Base-by-base conservation (phyloP, 2,888 invertebrate genomes). In the Lathronympha strigana region DNA sequence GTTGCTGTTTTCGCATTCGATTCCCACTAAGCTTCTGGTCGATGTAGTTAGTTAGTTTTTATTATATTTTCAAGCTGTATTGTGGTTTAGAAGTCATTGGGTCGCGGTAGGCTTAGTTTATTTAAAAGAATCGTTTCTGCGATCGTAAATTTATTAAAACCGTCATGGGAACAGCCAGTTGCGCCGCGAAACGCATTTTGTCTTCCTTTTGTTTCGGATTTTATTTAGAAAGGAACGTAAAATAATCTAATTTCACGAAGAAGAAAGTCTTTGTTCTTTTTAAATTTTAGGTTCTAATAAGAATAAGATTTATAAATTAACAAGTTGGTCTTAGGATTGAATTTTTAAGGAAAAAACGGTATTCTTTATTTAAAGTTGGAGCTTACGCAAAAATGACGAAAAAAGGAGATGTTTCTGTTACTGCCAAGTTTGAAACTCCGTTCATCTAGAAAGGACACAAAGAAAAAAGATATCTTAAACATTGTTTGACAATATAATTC, bases 131-230 rank as follows among this genome's bases (percentile, higher is more conserved):
- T n/a, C 19, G 25, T 25, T 17, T 15, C 9, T 15, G 9, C 15
- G 50, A 23, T 33, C 23, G 45, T 62, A 62, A 54, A 36, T 58
- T 63, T 54, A 45, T 51, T 64, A 45, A 53, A 25, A 23, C 43
- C 58, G 51, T 47, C 64, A 60, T 64, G 64, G 51, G 64, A 64
- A 60, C 51, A 8, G 64, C 33, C 58, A 53, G 45, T 47, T 47
- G 58, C n/a, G 17, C 21, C 11, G 57, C 25, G 53, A 25, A 33
- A n/a, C 28, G 25, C 50, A 55, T 57, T 50, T 57, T 40, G 21
- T 40, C 40, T 23, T 9, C 19, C 31, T 15, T 36, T 40, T 43
- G 19, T 43, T 31, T 31, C 40, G 17, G 15, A 31, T 19, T 53
- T 47, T 47, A 23, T 15, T 58, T 33, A 43, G 28, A 25, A 4